These are phyloP conservation scores for Empidonax traillii DNA, from an alignment of 2,113 vertebrate species.

Conservation along the genomic window DNA sequence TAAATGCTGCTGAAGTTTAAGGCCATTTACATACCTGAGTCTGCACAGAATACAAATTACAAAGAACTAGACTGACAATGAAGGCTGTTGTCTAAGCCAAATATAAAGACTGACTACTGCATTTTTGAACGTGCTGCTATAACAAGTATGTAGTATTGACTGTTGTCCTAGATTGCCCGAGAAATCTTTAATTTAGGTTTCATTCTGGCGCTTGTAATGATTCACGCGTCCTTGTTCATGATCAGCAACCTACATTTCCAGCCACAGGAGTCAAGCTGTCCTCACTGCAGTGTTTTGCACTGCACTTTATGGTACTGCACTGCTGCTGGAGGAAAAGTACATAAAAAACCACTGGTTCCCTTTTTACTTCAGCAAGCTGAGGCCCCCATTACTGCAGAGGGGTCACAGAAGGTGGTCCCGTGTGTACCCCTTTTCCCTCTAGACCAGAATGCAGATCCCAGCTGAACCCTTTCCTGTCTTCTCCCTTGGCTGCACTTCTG, in stretches of 20 bases:
- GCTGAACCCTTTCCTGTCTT: background rate
- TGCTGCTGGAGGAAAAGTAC: background rate
- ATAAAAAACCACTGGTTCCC: background rate
- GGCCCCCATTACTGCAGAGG: accelerated
- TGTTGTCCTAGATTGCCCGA: background rate
- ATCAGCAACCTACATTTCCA: background rate
- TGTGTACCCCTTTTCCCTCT: accelerated
- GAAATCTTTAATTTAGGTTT: background rate
- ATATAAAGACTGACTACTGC: background rate
- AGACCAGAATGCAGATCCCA: background rate
- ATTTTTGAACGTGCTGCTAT: background rate
- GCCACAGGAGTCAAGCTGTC: background rate
- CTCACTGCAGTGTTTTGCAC: background rate
- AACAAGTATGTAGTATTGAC: background rate
- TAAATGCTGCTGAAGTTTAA: background rate
- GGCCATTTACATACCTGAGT: background rate
- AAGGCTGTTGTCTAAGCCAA: background rate
- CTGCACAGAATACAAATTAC: background rate
- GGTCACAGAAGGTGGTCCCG: background rate
- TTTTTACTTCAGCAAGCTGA: background rate
- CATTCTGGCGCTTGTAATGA: background rate
- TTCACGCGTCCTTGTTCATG: background rate
- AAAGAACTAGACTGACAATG: background rate
- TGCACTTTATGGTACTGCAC: background rate
- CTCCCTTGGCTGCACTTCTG: background rate